Percentiles rank a stretch among this genome's conserved stretches.
Conservation (phyloP, 2,113 vertebrate species). For the Mus musculus region DNA sequence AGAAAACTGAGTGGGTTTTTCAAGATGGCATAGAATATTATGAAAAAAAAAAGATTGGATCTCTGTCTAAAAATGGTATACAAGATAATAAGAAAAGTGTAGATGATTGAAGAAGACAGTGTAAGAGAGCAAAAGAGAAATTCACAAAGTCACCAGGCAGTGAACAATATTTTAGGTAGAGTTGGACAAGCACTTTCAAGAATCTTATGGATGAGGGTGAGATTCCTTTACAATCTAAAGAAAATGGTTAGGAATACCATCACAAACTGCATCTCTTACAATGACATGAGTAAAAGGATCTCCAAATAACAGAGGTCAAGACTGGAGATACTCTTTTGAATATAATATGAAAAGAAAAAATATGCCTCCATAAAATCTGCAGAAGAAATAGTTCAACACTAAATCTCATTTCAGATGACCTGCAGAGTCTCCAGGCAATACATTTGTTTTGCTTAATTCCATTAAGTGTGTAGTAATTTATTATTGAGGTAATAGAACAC, state of each 20-base stretch:
- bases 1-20: not conserved
- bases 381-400: not conserved
- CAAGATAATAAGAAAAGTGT: not conserved
- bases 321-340: not conserved
- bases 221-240: not conserved
- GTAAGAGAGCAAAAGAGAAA: not conserved
- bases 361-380: not conserved
- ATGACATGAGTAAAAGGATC: not conserved
- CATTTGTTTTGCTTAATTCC: not conserved
- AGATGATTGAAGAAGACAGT: not conserved
- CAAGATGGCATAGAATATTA: not conserved
- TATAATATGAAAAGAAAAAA: not conserved
- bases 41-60: not conserved
- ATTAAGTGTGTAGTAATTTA: not conserved
- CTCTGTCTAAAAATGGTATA: not conserved
- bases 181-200: not conserved
- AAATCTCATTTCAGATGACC: not conserved
- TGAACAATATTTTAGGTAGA: not conserved
- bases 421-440: not conserved
- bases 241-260: not conserved
- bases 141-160: not conserved
- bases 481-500: not conserved
- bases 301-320: not conserved
- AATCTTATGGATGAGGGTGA: accelerated
- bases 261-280: not conserved